Conservation (phyloP, 2,888 invertebrate species). For the Crioceris asparagi region DNA sequence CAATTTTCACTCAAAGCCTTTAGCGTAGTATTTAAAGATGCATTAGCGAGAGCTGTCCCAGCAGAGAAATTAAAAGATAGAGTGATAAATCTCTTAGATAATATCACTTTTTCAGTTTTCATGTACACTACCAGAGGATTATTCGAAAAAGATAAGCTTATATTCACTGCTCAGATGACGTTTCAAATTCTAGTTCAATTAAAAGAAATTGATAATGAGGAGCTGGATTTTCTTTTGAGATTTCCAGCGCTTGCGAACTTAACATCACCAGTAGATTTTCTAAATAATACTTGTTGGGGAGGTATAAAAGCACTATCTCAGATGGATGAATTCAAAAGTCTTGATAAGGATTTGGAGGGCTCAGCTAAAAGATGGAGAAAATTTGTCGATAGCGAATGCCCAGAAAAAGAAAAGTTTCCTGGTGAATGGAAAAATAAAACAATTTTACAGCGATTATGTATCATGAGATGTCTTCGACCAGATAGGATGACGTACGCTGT, state of each 20-base stretch:
- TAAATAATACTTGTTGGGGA: slow-evolving; percentile 77
- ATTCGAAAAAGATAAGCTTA: slow-evolving; percentile 86
- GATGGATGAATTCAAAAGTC: slow-evolving; percentile 68
- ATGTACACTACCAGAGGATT: slow-evolving; percentile 83
- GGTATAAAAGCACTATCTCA: slow-evolving; percentile 71
- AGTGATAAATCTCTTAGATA: slow-evolving; percentile 70
- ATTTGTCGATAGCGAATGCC: slow-evolving; percentile 83
- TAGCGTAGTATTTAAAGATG: slow-evolving; percentile 81
- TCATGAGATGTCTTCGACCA: slow-evolving; percentile 82
- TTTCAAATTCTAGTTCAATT: slow-evolving; percentile 49
- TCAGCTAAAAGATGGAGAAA: slow-evolving; percentile 89
- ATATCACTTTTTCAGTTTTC: slow-evolving; percentile 77
- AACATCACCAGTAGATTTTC: slow-evolving; percentile 70
- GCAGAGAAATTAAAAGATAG: slow-evolving; percentile 61
- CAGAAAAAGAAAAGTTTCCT: slow-evolving; percentile 88
- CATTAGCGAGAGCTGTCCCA: slow-evolving; percentile 57
- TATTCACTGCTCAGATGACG: slow-evolving; percentile 78
- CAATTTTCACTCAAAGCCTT: slow-evolving; percentile 93
- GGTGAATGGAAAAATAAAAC: slow-evolving; percentile 93
- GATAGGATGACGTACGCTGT: slow-evolving; percentile 94
- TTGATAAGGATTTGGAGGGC: slow-evolving; percentile 87
- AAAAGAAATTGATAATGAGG: slow-evolving; percentile 60
- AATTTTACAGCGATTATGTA: slow-evolving; percentile 76
- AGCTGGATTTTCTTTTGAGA: slow-evolving; percentile 78
- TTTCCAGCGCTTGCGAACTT: slow-evolving; percentile 70